phyloP scores from a whole-genome alignment of 2,797 vertebrate species.

The Macropodus opercularis region DNA sequence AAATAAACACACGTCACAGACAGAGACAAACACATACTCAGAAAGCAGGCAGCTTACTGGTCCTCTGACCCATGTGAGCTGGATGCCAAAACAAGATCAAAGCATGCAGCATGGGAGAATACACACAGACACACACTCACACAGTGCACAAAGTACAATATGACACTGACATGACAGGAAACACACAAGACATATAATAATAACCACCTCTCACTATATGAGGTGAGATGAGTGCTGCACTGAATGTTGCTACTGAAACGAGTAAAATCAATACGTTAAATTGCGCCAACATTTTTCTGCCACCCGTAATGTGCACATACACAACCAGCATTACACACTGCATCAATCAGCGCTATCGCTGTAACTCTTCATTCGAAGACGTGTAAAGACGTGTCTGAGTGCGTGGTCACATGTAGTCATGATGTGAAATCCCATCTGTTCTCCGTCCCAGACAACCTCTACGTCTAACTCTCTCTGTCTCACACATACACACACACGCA shows the following conservation, averaged over 20 bases:
- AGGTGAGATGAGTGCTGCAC: no score
- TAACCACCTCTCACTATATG: background rate
- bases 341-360: conserved; percentile 21
- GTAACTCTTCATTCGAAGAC: conserved; percentile 8
- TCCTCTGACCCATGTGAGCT: conserved; percentile 84
- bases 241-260: conserved; percentile 1
- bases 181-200: conserved; percentile 1
- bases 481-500: background rate
- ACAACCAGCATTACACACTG: conserved; percentile 15
- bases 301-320: conserved; percentile 2
- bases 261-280: conserved; percentile 24
- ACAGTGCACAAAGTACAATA: conserved; percentile 13
- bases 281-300: conserved; percentile 5
- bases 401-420: conserved; percentile 28
- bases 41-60: no score
- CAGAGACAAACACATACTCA: conserved; percentile 48
- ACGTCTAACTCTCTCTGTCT: background rate
- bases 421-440: conserved; percentile 46
- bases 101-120: conserved; percentile 45
- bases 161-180: conserved; percentile 20
- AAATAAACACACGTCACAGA: conserved; percentile 15
- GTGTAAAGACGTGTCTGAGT: conserved; percentile 7
- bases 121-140: conserved; percentile 18
- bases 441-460: conserved; percentile 33
- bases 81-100: conserved; percentile 51